Percentiles rank a stretch among this genome's conserved stretches.
These are phyloP conservation scores for Drosophila paulistorum DNA, from an alignment of 1,140 invertebrate genomes.

Conservation along the genomic window DNA sequence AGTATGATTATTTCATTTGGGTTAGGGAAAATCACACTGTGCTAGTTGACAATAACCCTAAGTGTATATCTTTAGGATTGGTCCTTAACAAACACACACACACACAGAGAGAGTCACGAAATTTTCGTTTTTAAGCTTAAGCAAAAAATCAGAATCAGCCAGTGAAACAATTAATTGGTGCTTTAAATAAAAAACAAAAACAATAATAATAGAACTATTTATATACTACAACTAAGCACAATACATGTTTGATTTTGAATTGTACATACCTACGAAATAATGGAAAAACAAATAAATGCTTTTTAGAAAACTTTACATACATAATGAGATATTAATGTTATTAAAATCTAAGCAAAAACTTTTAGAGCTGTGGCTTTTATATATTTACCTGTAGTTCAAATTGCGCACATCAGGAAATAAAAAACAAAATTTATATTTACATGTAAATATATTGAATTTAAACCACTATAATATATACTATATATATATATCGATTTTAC, in stretches of 20 bases:
- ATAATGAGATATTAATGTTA: slow-evolving; percentile 45
- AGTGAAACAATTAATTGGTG: slow-evolving; percentile 67
- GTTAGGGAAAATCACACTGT: slow-evolving; percentile 10
- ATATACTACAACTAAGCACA: slow-evolving; percentile 32
- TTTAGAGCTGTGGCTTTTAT: slow-evolving; percentile 76
- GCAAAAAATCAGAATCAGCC: slow-evolving; percentile 54
- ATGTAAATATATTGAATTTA: slow-evolving; percentile 60
- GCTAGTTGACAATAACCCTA: slow-evolving; percentile 13
- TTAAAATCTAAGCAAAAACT: slow-evolving; percentile 43
- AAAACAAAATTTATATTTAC: slow-evolving; percentile 58
- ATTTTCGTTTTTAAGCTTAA: slow-evolving; percentile 64
- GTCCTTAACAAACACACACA: slow-evolving; percentile 41
- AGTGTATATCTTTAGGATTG: slow-evolving; percentile 10
- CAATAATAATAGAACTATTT: slow-evolving; percentile 42
- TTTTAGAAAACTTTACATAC: slow-evolving; percentile 69
- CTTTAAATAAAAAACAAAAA: slow-evolving; percentile 48
- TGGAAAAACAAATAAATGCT: slow-evolving; percentile 51
- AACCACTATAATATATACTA: slow-evolving; percentile 37
- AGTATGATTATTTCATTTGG: slow-evolving; percentile 7
- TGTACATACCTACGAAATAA: slow-evolving; percentile 22
- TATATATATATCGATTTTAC: slow-evolving; percentile 44
- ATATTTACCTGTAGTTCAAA: slow-evolving; percentile 66
- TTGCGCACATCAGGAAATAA: slow-evolving; percentile 53
- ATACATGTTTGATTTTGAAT: slow-evolving; percentile 63
- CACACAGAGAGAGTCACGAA: slow-evolving; percentile 18